Conservation (phyloP, 2,113 vertebrate genomes). For the Oncorhynchus nerka region DNA sequence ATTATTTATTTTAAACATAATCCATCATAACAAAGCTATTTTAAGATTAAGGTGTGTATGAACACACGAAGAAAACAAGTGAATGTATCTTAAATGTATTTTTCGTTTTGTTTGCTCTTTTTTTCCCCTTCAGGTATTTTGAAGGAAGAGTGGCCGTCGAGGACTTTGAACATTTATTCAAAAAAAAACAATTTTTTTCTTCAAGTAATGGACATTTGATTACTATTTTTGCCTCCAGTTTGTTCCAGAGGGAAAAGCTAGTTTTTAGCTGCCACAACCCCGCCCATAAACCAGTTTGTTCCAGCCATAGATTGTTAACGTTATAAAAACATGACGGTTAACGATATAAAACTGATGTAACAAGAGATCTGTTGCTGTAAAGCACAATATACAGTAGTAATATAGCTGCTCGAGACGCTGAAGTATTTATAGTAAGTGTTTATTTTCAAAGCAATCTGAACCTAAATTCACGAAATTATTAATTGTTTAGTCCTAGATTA, state of each 20-base stretch:
- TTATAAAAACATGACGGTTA: constrained; percentile 76
- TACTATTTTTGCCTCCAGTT: constrained; percentile 78
- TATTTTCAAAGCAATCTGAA: constrained; percentile 82
- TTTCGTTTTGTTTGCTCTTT: constrained; percentile 64
- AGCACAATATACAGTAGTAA: constrained; percentile 65
- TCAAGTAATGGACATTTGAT: constrained; percentile 83
- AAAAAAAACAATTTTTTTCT: constrained; percentile 63
- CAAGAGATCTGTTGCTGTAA: constrained; percentile 75
- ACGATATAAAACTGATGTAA: constrained; percentile 72
- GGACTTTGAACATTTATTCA: constrained; percentile 75
- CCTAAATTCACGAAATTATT: constrained; percentile 53
- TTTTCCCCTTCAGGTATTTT: constrained; percentile 64
- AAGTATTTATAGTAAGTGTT: constrained; percentile 96
- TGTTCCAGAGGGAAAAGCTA: constrained; percentile 78
- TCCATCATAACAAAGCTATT: neutral
- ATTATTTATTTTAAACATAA: constrained; percentile 24
- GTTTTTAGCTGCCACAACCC: constrained; percentile 75
- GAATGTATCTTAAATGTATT: constrained; percentile 45
- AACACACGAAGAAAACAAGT: neutral
- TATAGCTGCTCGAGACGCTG: constrained; percentile 79
- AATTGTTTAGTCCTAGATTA: constrained; percentile 10
- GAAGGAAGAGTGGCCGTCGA: constrained; percentile 73
- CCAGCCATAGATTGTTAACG: constrained; percentile 53
- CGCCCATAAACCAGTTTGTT: constrained; percentile 70
- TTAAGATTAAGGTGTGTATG: neutral